Evolutionary conservation across 2,113 vertebrate genomes (phyloP).

Genomic region (Peromyscus leucopus): DNA sequence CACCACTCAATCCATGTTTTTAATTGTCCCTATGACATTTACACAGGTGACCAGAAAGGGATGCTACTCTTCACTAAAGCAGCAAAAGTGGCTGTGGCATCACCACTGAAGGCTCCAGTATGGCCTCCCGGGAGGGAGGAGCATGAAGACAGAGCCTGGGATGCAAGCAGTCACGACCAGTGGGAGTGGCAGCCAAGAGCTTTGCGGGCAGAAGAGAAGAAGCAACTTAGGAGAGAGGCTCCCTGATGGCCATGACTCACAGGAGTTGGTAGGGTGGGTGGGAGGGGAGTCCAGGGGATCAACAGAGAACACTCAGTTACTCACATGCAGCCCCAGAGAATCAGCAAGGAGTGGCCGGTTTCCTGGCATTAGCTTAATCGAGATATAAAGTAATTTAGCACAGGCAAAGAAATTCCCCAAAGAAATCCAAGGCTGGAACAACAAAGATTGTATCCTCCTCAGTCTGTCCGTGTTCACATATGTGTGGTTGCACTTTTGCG

Average conservation of each 20-base stretch:
- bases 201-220: too few relatives aligned
- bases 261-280: too few relatives aligned
- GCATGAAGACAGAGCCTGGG: not conserved
- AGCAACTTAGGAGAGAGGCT: not conserved
- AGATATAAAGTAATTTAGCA: not conserved
- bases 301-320: not conserved
- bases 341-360: not conserved
- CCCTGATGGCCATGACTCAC: not conserved
- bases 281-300: not conserved
- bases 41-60: not conserved
- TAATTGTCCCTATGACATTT: not conserved
- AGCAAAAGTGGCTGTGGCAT: not conserved
- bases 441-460: not conserved
- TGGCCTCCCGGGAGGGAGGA: not conserved
- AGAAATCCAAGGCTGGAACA: not conserved
- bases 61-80: not conserved
- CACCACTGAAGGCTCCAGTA: not conserved
- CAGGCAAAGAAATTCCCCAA: not conserved
- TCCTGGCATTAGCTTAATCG: not conserved
- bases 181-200: too few relatives aligned
- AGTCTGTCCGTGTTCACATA: not conserved
- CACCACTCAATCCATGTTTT: not conserved
- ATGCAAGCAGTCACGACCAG: not conserved
- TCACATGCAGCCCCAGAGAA: not conserved
- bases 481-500: not conserved